Evolutionary conservation across 2,888 invertebrate species (phyloP).

Genomic region (Habrosyne pyritoides): DNA sequence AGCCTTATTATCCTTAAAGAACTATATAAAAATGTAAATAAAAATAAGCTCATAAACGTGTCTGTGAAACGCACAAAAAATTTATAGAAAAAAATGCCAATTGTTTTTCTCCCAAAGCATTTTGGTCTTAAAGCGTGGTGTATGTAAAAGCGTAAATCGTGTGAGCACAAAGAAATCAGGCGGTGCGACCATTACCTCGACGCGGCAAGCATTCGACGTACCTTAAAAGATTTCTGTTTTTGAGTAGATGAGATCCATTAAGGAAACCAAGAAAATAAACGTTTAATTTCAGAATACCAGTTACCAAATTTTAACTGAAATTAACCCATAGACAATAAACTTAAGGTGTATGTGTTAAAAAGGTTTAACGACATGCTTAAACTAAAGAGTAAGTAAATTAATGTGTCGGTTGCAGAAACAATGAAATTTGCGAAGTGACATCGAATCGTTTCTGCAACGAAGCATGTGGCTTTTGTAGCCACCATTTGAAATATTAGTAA

Average conservation of each 20-base stretch:
- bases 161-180: conserved; percentile 63
- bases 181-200: conserved; percentile 50
- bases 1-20: too few relatives aligned
- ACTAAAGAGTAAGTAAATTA: neutral
- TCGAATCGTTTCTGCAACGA: neutral
- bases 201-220: conserved; percentile 76
- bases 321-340: neutral
- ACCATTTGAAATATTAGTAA: neutral
- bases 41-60: conserved; percentile 35
- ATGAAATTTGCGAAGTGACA: too few relatives aligned
- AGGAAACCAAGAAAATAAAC: conserved; percentile 64
- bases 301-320: conserved; percentile 23
- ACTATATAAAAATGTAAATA: conserved; percentile 13
- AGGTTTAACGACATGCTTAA: neutral
- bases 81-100: conserved; percentile 33
- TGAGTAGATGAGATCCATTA: conserved; percentile 76
- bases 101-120: conserved; percentile 47
- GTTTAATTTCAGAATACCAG: conserved; percentile 51
- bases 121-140: conserved; percentile 57
- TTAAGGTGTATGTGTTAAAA: neutral
- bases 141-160: conserved; percentile 63
- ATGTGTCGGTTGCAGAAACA: neutral
- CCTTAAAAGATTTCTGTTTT: conserved; percentile 79
- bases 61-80: conserved; percentile 27
- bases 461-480: neutral